Conservation (phyloP, 2,113 vertebrate genomes). For the Galeopterus variegatus region DNA sequence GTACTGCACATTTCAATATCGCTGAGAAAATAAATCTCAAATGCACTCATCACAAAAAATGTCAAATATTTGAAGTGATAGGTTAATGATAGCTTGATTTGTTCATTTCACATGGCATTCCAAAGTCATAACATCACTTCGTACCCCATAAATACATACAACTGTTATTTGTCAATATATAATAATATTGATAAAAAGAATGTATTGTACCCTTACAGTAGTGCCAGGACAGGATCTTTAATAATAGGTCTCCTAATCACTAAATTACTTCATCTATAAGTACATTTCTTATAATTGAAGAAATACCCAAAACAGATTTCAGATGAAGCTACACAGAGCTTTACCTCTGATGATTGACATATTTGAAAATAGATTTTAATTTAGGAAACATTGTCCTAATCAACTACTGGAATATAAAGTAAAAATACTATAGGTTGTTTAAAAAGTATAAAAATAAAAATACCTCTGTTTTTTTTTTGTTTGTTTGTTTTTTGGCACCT, state of each 20-base stretch:
- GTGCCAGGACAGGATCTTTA: neutral
- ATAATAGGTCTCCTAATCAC: constrained; percentile 12
- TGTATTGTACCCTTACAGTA: constrained; percentile 24
- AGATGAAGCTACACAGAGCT: neutral
- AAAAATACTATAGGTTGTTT: constrained; percentile 2
- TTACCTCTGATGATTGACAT: neutral
- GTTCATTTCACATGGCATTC: too few species aligned
- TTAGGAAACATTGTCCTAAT: constrained; percentile 35
- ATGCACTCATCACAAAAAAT: too few species aligned
- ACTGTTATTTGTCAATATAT: too few species aligned
- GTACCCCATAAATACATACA: too few species aligned
- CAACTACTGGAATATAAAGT: neutral
- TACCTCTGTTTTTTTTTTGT: neutral
- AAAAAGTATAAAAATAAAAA: constrained; percentile 26
- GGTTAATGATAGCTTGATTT: too few species aligned
- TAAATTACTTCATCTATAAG: constrained; percentile 35
- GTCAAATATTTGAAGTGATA: too few species aligned
- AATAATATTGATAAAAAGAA: neutral
- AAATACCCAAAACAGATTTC: constrained; percentile 36
- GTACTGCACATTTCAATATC: too few species aligned
- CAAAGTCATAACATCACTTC: too few species aligned
- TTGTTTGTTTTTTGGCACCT: too few species aligned
- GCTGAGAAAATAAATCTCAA: too few species aligned
- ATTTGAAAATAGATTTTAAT: constrained; percentile 50
- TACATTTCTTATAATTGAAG: constrained; percentile 23